Percentiles rank a stretch among this genome's conserved stretches.
Evolutionary conservation across 2,113 vertebrate genomes (phyloP).

Genomic region (Oryzias woworae): DNA sequence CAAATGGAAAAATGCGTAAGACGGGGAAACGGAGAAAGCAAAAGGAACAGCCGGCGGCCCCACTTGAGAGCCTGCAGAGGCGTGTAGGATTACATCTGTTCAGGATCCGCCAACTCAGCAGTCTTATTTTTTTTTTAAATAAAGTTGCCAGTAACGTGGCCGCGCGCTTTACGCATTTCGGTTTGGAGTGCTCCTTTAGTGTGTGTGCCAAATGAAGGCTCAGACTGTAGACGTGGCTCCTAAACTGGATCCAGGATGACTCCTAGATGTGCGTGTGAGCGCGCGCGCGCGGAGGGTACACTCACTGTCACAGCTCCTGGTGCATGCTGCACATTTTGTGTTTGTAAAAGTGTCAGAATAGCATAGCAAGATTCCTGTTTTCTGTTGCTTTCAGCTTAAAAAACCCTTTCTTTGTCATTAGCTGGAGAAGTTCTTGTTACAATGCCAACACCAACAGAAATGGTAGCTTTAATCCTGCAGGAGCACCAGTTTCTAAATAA

Average conservation of each 20-base stretch:
- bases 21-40: not conserved
- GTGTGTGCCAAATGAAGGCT: constrained; percentile 51
- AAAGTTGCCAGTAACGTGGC: constrained; percentile 11
- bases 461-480: too few species aligned
- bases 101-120: constrained; percentile 54
- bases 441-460: too few species aligned
- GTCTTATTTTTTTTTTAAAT: not conserved
- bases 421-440: too few species aligned
- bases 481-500: too few species aligned
- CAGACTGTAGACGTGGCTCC: constrained; percentile 64
- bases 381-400: too few species aligned
- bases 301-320: not conserved
- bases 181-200: constrained; percentile 10
- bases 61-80: constrained; percentile 30
- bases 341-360: not conserved
- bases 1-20: not conserved
- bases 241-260: constrained; percentile 20
- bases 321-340: too few species aligned
- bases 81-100: constrained; percentile 25
- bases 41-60: constrained; percentile 23
- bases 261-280: constrained; percentile 18
- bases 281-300: not conserved
- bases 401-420: too few species aligned
- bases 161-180: constrained; percentile 1
- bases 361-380: not conserved